Evolutionary conservation across 1,140 invertebrate species (phyloP), one percentile per base, ranked within the genome.

Genomic region (Melitaea cinxia): DNA sequence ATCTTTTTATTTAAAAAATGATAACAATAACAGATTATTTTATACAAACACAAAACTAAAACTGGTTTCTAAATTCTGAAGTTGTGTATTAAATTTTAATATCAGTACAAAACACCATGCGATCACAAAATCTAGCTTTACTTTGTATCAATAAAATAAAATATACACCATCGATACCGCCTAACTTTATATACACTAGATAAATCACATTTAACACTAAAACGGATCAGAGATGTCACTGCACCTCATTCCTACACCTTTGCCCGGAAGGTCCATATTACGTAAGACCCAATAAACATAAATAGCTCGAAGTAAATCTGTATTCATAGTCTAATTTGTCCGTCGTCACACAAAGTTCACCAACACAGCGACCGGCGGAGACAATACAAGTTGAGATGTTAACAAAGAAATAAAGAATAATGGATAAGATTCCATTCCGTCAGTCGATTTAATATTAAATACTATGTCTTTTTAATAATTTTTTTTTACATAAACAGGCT

Each of bases 41-140:
- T 50, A 52, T 52, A 60, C 47, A 60, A 60, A 62, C 37, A 30
- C 21, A 45, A 45, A 62, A 62, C 12, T 35, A 26, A 35, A 54
- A 62, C 45, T 14, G 35, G 33, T 24, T 37, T 62, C 33, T 15
- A 17, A 17, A 42, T 4, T 17, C 17, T 17, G 17, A 42, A 14
- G 15, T 17, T 17, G 54, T 28, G 49, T 24, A 23, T 67, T 59
- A 67, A 63, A 72, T 72, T 68, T 70, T 77, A 77, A 78, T 77
- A 83, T 81, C 82, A 82, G 80, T 89, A 89, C 77, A 89, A 89
- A 89, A 89, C 85, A 82, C 80, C 85, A 85, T 78, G 87, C 85
- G 82, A 86, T 86, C 82, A 86, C 80, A 85, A 83, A 71, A 82
- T 77, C 80, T 83, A 87, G 73, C 80, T 82, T 82, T 73, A 78